These are phyloP conservation scores for Oxytorus armatus DNA, from an alignment of 2,888 invertebrate genomes.

Conservation along the genomic window DNA sequence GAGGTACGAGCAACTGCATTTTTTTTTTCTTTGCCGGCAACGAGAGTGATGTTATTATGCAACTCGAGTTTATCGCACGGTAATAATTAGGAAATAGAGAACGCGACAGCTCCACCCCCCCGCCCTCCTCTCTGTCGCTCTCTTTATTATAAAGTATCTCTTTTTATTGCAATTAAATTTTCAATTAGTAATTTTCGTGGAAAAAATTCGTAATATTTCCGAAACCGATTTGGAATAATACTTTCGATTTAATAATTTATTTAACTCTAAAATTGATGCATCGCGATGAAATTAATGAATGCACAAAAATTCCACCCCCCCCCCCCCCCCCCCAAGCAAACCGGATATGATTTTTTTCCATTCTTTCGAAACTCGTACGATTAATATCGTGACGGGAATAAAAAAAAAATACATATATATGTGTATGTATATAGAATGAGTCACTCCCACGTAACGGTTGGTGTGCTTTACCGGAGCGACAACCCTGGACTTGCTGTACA, in stretches of 20 bases:
- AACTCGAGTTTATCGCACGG: conserved; percentile 54
- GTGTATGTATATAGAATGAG: conserved; percentile 11
- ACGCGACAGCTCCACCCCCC: neutral
- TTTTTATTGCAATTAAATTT: neutral
- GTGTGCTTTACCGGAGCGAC: conserved; percentile 57
- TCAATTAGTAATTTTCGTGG: too few species aligned
- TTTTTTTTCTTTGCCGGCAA: conserved; percentile 15
- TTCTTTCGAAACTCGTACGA: conserved; percentile 41
- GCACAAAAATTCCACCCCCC: neutral
- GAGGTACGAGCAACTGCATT: neutral
- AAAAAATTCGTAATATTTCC: too few species aligned
- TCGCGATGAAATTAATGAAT: neutral
- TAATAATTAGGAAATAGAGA: conserved; percentile 15
- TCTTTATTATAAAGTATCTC: neutral
- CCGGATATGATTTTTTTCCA: conserved; percentile 52
- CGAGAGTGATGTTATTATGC: conserved; percentile 52
- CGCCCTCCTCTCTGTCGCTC: neutral
- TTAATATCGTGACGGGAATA: conserved; percentile 62
- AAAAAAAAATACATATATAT: neutral
- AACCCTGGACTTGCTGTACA: conserved; percentile 47
- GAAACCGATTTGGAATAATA: too few species aligned
- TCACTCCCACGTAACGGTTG: conserved; percentile 62
- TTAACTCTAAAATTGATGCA: neutral
- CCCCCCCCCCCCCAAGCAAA: conserved; percentile 2
- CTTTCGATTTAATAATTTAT: too few species aligned